Conservation (phyloP, 2,113 vertebrate species). For the Apteryx owenii region DNA sequence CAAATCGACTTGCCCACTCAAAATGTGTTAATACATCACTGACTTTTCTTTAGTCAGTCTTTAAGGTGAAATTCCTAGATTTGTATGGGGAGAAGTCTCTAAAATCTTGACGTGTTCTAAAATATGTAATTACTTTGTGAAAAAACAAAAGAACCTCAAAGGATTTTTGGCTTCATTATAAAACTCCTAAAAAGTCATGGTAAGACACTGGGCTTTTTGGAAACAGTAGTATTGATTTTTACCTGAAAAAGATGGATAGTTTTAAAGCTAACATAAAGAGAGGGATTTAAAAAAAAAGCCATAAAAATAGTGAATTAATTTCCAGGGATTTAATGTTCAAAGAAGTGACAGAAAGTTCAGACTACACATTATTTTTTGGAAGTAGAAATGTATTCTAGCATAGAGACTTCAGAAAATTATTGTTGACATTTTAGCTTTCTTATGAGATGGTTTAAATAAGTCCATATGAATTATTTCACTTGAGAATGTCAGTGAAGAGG, state of each 20-base stretch:
- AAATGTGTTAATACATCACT: neutral
- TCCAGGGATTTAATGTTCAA: neutral
- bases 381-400: neutral
- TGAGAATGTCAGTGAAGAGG: neutral
- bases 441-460: neutral
- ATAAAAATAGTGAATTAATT: neutral
- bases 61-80: neutral
- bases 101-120: neutral
- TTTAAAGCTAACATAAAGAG: neutral
- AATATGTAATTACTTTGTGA: neutral
- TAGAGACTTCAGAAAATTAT: neutral
- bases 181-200: neutral
- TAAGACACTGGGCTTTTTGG: neutral
- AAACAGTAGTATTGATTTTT: neutral
- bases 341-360: neutral
- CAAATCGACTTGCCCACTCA: rapidly evolving
- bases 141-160: neutral
- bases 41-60: neutral
- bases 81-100: neutral
- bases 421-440: neutral
- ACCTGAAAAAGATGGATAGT: neutral
- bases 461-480: neutral
- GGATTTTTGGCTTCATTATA: neutral
- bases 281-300: neutral
- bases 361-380: neutral